phyloP scores from a whole-genome alignment of 2,113 vertebrate species.

The Opisthocomus hoazin region DNA sequence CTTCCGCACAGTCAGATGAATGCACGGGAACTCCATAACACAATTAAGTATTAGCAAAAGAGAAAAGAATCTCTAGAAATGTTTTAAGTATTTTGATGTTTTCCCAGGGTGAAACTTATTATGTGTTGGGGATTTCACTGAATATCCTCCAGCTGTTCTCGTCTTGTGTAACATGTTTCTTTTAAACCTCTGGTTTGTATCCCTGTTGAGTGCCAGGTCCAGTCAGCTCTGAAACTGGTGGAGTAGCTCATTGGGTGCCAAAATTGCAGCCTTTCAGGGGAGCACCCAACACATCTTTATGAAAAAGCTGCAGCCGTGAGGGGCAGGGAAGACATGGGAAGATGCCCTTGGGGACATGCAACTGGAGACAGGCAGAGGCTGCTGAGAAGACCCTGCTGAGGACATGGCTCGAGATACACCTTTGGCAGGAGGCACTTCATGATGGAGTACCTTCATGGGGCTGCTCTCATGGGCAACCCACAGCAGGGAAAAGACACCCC shows the following conservation, averaged over 20 bases:
- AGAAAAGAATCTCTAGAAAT: not conserved
- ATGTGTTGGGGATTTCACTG: not conserved
- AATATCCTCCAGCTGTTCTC: not conserved
- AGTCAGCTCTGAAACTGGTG: not conserved
- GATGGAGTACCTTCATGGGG: not conserved
- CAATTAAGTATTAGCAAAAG: not conserved
- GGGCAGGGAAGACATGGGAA: not conserved
- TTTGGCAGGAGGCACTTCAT: not conserved
- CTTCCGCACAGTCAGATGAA: not conserved
- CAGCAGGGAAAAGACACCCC: not conserved
- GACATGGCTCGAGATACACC: not conserved
- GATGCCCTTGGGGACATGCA: not conserved
- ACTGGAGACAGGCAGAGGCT: not conserved
- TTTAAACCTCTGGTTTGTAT: not conserved
- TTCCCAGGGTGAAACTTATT: not conserved
- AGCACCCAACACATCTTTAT: not conserved
- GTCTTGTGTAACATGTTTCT: not conserved
- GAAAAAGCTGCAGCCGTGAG: not conserved
- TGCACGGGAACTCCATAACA: not conserved
- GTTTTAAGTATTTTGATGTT: not conserved
- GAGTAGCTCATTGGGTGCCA: not conserved
- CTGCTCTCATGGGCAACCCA: not conserved
- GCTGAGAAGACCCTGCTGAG: not conserved
- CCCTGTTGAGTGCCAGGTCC: not conserved
- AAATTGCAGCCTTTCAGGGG: not conserved